These are phyloP conservation scores for Protosalanx chinensis DNA, from an alignment of 2,797 vertebrate species.

Conservation along the genomic window DNA sequence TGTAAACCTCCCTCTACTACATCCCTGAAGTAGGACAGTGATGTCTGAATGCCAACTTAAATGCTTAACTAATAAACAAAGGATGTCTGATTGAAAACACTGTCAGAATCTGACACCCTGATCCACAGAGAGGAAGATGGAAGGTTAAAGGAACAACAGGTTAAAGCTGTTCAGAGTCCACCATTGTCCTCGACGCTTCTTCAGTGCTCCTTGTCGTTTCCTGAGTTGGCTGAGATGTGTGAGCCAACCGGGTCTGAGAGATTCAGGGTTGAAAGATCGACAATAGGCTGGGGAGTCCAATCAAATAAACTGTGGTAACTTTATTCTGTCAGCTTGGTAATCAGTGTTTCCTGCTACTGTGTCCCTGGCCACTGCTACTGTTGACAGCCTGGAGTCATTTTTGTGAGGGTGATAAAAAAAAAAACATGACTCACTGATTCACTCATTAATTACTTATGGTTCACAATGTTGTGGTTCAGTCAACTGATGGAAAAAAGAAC, in stretches of 20 bases:
- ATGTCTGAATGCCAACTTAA: background rate
- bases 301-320: conserved; percentile 66
- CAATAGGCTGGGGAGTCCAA: conserved; percentile 68
- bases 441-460: background rate
- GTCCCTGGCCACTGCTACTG: conserved; percentile 25
- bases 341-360: conserved; percentile 56
- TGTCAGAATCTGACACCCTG: background rate
- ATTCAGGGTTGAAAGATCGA: conserved; percentile 55
- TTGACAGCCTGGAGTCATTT: conserved; percentile 9
- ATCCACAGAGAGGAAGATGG: background rate
- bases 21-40: background rate
- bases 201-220: conserved; percentile 54
- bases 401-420: conserved; percentile 8
- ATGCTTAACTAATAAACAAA: background rate
- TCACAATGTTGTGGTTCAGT: background rate
- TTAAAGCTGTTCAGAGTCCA: conserved; percentile 68
- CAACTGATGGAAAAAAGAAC: background rate
- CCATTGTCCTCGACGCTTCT: conserved; percentile 27
- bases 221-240: conserved; percentile 66
- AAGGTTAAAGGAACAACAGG: conserved; percentile 51
- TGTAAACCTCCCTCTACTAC: background rate
- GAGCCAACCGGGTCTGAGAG: conserved; percentile 62
- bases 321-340: conserved; percentile 61
- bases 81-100: background rate
- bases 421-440: background rate